Base-by-base conservation (phyloP, 2,797 vertebrate genomes). In the Apogon hyalosoma region DNA sequence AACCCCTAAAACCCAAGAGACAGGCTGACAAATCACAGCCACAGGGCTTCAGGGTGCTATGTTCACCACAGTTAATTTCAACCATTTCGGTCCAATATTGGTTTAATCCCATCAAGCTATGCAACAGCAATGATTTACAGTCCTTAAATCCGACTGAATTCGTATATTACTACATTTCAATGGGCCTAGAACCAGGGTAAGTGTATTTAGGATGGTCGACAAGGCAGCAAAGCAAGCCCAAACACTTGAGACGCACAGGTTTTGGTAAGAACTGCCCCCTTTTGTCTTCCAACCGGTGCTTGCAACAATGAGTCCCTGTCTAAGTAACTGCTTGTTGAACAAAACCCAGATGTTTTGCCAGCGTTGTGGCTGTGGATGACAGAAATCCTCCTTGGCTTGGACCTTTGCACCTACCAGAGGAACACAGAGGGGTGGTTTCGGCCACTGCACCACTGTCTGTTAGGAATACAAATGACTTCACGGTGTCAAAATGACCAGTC, bases 401-500 rank as follows among this genome's bases (percentile, higher is more conserved):
- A 91, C 88, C 84, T 90, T 90, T 87, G 86, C 84, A 90, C 86
- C 87, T 54, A 59, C 24, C 63, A 42, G 64, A 77, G 79, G 41
- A 56, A 55, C 64, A 48, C 46, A 57, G 73, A 83, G 79, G 84
- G 78, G 68, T 83, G 88, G 77, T 63, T 87, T 85, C 88, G 83
- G 78, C 87, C 88, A 90, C 90, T 90, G 91, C 90, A 92, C 84
- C 90, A 90, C 87, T 77, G 78, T 88, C 84, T 85, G 88, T 73
- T 5, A 72, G 79, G 90, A 92, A 92, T 92, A 92, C 90, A 89
- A 90, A 92, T 92, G 51, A 89, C 84, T 84, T 8, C 50, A 39
- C 67, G n/a, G 28, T 69, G 76, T 75, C 47, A 65, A 81, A 78
- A 60, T 38, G 3, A 63, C 42, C 57, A 11, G 3, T 6, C 8